These are phyloP conservation scores for Prinia subflava DNA, from an alignment of 2,113 vertebrate species.

Conservation along the genomic window DNA sequence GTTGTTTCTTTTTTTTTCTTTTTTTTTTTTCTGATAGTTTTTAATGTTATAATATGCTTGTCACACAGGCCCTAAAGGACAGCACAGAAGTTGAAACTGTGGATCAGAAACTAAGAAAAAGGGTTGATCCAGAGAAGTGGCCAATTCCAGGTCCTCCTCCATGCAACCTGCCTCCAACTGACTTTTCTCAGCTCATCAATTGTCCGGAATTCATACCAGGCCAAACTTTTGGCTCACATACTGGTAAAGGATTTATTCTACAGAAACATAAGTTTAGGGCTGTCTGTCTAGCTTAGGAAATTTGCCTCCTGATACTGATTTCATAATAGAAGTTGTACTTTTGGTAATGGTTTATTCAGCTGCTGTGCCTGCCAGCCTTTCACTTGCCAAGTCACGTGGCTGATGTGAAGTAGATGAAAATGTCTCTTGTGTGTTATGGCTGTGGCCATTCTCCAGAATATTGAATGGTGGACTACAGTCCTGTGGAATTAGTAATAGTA, in stretches of 20 bases:
- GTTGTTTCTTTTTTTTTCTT: background rate
- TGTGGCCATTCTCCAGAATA: background rate
- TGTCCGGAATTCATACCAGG: conserved; percentile 96
- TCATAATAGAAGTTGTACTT: background rate
- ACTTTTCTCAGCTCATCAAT: conserved; percentile 92
- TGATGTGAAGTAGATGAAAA: background rate
- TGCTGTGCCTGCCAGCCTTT: background rate
- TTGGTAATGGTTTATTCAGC: background rate
- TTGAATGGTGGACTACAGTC: background rate
- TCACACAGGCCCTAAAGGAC: conserved; percentile 85
- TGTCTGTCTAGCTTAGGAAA: background rate
- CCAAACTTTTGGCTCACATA: conserved; percentile 76
- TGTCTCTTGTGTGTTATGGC: background rate
- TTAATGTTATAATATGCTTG: background rate
- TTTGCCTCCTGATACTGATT: background rate
- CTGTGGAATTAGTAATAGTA: background rate
- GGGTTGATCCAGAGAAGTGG: conserved; percentile 89
- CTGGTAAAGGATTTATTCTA: conserved; percentile 77
- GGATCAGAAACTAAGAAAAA: conserved; percentile 87
- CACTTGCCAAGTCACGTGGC: background rate
- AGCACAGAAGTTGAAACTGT: conserved; percentile 91
- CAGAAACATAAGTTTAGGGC: background rate
- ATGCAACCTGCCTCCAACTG: conserved; percentile 80
- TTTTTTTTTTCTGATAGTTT: background rate
- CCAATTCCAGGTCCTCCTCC: conserved; percentile 82